These are phyloP conservation scores for Drosophila sturtevanti DNA, from an alignment of 1,140 invertebrate species.

Conservation along the genomic window DNA sequence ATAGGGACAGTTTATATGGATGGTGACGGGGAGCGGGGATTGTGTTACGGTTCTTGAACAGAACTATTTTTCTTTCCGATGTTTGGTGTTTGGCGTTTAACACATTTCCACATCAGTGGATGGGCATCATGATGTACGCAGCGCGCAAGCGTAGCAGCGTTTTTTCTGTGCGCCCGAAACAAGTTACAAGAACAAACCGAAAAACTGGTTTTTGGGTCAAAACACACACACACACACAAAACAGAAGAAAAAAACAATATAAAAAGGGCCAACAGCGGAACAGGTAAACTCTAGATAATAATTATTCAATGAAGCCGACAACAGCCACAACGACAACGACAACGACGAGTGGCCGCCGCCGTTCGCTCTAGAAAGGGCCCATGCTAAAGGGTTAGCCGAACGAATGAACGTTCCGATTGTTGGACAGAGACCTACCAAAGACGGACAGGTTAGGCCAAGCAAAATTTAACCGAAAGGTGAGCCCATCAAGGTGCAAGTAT, in stretches of 20 bases:
- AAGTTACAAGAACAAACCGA: constrained; percentile 8
- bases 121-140: neutral
- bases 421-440: neutral
- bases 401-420: neutral
- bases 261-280: constrained; percentile 53
- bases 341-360: neutral
- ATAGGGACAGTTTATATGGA: neutral
- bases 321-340: neutral
- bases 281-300: constrained; percentile 77
- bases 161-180: constrained; percentile 34
- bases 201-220: constrained; percentile 78
- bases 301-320: constrained; percentile 75
- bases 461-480: neutral
- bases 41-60: constrained; percentile 29
- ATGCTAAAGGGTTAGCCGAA: constrained; percentile 16
- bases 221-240: constrained; percentile 1
- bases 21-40: neutral
- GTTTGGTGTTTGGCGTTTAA: constrained; percentile 40
- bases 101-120: constrained; percentile 59
- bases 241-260: too few species aligned
- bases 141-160: constrained; percentile 34
- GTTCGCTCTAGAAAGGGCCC: constrained; percentile 14
- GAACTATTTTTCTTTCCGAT: constrained; percentile 1
- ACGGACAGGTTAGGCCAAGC: constrained; percentile 13
- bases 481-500: constrained; percentile 17